Conservation (phyloP, 2,888 invertebrate genomes). For the Anagyrus pseudococci region DNA sequence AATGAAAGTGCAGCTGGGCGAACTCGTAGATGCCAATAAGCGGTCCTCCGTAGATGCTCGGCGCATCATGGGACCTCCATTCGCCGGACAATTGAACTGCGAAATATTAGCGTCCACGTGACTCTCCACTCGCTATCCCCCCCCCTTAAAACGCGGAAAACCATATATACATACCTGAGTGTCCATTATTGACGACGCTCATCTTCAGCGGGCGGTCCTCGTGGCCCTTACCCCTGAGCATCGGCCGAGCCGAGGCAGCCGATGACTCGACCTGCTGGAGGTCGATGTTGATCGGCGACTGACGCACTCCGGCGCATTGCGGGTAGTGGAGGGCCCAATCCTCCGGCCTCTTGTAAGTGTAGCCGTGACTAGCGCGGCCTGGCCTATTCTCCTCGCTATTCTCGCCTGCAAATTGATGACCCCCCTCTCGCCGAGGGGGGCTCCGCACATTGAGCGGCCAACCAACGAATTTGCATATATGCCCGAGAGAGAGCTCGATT, state of each 20-base stretch:
- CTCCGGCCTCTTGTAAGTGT: slow-evolving; percentile 36
- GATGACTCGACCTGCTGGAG: slow-evolving; percentile 12
- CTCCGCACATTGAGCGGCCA: too few species aligned
- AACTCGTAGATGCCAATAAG: slow-evolving; percentile 70
- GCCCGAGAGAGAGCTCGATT: too few species aligned
- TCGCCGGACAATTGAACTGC: slow-evolving; percentile 41
- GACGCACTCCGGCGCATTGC: slow-evolving; percentile 39
- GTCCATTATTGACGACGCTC: slow-evolving; percentile 34
- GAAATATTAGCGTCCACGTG: slow-evolving; percentile 2
- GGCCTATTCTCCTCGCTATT: slow-evolving; percentile 17
- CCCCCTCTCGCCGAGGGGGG: too few species aligned
- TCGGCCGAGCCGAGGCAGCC: not conserved
- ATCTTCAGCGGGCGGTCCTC: slow-evolving; percentile 22
- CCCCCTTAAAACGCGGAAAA: not conserved
- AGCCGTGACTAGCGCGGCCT: slow-evolving; percentile 19
- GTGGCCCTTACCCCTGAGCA: slow-evolving; percentile 16
- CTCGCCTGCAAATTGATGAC: slow-evolving; percentile 27
- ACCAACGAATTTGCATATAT: too few species aligned
- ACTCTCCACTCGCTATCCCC: too few species aligned
- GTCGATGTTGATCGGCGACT: slow-evolving; percentile 44
- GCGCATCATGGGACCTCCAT: slow-evolving; percentile 61
- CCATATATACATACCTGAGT: slow-evolving; percentile 20
- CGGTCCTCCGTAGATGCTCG: slow-evolving; percentile 71
- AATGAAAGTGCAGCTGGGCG: slow-evolving; percentile 80
- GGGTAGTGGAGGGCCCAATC: slow-evolving; percentile 41